phyloP scores from a whole-genome alignment of 2,797 vertebrate genomes.

The Pantherophis alleghaniensis region DNA sequence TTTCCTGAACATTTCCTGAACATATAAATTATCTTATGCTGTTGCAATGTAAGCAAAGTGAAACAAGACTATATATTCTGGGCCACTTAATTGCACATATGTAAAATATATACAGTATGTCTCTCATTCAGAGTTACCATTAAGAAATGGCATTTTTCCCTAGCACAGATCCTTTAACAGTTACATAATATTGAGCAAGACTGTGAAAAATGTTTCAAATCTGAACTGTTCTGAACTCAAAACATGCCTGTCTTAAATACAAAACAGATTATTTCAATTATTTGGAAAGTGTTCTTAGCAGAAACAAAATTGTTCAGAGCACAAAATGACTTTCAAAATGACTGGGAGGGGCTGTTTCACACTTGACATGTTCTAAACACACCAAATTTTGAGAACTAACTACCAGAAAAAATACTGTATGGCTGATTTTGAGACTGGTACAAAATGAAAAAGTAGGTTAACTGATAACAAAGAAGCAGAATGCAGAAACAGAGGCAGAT shows the following conservation, averaged over 20 bases:
- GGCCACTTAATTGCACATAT: neutral
- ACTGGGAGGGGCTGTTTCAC: neutral
- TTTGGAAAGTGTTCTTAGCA: neutral
- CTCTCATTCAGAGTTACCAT: neutral
- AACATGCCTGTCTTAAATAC: neutral
- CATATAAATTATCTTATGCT: neutral
- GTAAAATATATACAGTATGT: neutral
- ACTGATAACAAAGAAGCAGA: neutral
- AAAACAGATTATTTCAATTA: neutral
- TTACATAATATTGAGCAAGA: neutral
- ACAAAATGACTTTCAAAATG: neutral
- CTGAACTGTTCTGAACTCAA: neutral
- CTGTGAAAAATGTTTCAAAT: neutral
- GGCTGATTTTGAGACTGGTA: neutral
- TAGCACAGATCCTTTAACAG: neutral
- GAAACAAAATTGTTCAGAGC: neutral
- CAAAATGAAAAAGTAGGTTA: neutral
- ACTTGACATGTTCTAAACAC: neutral
- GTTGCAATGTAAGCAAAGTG: neutral
- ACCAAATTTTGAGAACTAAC: neutral
- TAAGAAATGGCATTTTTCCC: neutral
- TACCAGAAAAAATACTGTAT: neutral
- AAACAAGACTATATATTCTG: neutral
- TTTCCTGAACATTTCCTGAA: neutral
- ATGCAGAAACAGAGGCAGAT: neutral